Evolutionary conservation across 2,888 invertebrate species (phyloP).

Genomic region (Hydroisotoma schaefferi): DNA sequence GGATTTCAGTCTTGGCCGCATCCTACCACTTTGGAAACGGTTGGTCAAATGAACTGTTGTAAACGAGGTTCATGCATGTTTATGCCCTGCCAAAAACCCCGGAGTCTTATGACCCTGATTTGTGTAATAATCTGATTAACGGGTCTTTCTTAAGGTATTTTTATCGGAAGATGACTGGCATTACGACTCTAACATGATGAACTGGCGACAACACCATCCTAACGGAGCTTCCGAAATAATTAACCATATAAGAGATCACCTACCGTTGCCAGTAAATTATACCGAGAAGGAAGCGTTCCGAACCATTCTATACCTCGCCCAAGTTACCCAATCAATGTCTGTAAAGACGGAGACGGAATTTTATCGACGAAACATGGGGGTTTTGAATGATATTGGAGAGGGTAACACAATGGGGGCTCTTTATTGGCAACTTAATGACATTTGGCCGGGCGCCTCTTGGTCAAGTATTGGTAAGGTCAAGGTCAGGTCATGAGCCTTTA

Average conservation of each 20-base stretch:
- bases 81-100: neutral
- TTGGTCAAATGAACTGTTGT: neutral
- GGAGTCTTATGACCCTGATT: too few relatives aligned
- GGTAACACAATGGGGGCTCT: conserved; percentile 61
- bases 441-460: conserved; percentile 63
- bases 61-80: neutral
- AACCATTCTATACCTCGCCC: conserved; percentile 76
- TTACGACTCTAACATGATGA: conserved; percentile 51
- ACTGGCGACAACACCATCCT: conserved; percentile 77
- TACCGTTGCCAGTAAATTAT: conserved; percentile 59
- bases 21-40: conserved; percentile 49
- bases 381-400: conserved; percentile 49
- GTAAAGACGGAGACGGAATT: conserved; percentile 56
- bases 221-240: conserved; percentile 65
- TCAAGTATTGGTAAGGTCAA: conserved; percentile 52
- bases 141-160: neutral
- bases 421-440: conserved; percentile 63
- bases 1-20: conserved; percentile 87
- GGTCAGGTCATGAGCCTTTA: neutral
- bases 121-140: too few relatives aligned
- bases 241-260: conserved; percentile 61
- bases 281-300: conserved; percentile 56
- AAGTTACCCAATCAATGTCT: conserved; percentile 64
- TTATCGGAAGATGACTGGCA: conserved; percentile 50
- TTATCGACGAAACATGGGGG: conserved; percentile 50